Evolutionary conservation across 2,797 vertebrate genomes (phyloP).

Genomic region (Cynopterus sphinx): DNA sequence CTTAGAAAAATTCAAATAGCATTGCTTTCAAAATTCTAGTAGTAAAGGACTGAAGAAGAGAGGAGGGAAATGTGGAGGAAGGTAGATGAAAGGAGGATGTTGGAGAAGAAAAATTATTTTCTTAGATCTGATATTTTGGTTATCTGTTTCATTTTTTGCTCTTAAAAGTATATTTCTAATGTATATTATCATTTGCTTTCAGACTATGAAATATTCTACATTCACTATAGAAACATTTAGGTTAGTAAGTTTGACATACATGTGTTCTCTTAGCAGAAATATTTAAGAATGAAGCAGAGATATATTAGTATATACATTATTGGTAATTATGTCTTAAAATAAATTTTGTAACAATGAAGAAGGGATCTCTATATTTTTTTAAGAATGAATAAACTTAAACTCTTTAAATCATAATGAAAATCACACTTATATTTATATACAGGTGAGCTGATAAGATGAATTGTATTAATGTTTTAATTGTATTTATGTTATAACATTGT

Average conservation of each 20-base stretch:
- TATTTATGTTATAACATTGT: background rate
- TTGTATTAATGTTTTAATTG: background rate
- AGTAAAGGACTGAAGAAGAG: background rate
- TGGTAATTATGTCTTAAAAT: background rate
- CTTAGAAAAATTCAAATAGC: background rate
- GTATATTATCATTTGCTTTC: background rate
- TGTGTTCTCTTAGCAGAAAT: background rate
- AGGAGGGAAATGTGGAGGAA: too few species aligned
- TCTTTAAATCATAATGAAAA: background rate
- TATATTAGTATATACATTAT: background rate
- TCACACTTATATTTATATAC: background rate
- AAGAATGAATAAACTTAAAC: background rate
- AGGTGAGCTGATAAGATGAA: background rate
- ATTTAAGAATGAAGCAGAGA: background rate
- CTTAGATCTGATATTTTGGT: background rate
- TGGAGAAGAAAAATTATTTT: background rate
- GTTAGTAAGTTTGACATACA: background rate
- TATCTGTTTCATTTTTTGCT: too few species aligned
- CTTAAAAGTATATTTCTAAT: background rate
- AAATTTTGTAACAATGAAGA: background rate
- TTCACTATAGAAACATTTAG: background rate
- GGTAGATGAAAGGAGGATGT: background rate
- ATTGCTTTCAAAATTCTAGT: background rate
- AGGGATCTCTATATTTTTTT: background rate
- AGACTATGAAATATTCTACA: background rate